Evolutionary conservation across 1,140 invertebrate genomes (phyloP), one percentile per base, ranked within the genome.

Genomic region (Brachionus sp.): DNA sequence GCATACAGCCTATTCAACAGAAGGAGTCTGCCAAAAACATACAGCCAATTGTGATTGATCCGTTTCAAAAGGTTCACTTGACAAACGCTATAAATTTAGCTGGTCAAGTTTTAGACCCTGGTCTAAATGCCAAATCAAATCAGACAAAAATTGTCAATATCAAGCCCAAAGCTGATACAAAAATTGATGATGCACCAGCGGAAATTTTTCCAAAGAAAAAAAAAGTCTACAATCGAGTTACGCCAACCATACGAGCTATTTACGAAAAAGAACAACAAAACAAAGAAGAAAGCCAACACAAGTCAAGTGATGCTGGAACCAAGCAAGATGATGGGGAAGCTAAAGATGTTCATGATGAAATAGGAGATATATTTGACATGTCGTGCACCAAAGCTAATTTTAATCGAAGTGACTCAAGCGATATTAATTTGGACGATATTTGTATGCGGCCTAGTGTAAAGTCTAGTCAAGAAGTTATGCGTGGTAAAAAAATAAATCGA

Each of bases 181-280:
- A 44, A 75, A 50, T 46, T 16, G 70, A 75, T 9, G 39, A 75
- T 46, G 3, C 39, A 13, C 37, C 29, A 2, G n/a, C 37, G n/a
- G 66, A 70, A 70, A 70, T 70, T 37, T 70, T 75, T 46, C 70
- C 70, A 19, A 75, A 75, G n/a, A 75, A 75, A n/a, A 75, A 75
- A 75, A 75, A 75, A 19, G 39, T 75, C 19, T 75, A 75, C 44
- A 75, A 75, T 75, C 39, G 70, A 75, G 70, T 75, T 44, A 75
- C 70, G 5, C 70, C 70, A 25, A 75, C 70, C 5, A 75, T 75
- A 19, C 37, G 70, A 46, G 70, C 70, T n/a, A 75, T 75, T 46
- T 75, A 75, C 25, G 70, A 44, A 44, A 75, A 75, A 29, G 42
- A 75, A 46, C 37, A 75, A 29, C 39, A 75, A 46, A 75, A 33